phyloP scores from a whole-genome alignment of 2,113 vertebrate species.

The Callionymus lyra region DNA sequence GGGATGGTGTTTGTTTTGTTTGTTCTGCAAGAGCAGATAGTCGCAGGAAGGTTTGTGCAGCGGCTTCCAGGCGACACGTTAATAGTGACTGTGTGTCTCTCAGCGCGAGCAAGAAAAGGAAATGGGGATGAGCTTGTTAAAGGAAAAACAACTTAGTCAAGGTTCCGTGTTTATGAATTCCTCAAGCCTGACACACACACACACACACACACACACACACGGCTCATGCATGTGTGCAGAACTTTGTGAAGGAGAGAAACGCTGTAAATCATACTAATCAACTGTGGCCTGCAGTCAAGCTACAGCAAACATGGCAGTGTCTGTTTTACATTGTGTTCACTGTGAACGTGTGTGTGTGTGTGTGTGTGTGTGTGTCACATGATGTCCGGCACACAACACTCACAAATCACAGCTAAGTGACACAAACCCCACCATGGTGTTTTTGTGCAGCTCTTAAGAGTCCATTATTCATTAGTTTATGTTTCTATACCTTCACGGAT shows the following conservation, averaged over 20 bases:
- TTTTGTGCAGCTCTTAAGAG: not conserved
- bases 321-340: constrained; percentile 2
- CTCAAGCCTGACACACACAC: constrained; percentile 1
- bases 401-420: constrained; percentile 37
- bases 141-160: constrained; percentile 1
- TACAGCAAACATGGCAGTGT: too few species aligned
- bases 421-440: constrained; percentile 10
- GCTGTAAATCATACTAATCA: too few species aligned
- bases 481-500: too few species aligned
- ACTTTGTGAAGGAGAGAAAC: too few species aligned
- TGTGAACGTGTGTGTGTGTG: constrained; percentile 7
- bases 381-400: constrained; percentile 41
- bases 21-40: too few species aligned
- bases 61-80: too few species aligned
- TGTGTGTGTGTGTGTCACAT: constrained; percentile 30
- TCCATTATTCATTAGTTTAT: too few species aligned
- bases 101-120: constrained; percentile 22
- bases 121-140: constrained; percentile 1
- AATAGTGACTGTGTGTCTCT: constrained; percentile 3
- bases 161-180: constrained; percentile 29
- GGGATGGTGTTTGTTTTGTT: too few species aligned
- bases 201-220: not conserved
- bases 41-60: too few species aligned
- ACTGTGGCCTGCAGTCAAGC: not conserved
- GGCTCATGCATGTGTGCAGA: not conserved